Evolutionary conservation across 2,113 vertebrate species (phyloP).

Genomic region (Plectropomus leopardus): DNA sequence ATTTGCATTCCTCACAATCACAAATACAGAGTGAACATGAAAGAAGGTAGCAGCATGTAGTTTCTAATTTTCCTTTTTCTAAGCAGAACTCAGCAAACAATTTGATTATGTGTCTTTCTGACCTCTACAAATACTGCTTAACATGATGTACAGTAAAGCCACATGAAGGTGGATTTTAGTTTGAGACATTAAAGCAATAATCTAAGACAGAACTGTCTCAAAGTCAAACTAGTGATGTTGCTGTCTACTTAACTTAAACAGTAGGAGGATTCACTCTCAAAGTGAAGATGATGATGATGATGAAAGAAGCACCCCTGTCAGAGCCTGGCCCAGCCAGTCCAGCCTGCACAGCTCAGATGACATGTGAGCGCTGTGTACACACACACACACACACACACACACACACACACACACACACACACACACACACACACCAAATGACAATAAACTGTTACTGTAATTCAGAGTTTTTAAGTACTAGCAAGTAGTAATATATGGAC

Average conservation of each 20-base stretch:
- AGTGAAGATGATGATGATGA: constrained; percentile 84
- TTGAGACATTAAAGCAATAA: background rate
- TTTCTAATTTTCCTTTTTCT: too few species aligned
- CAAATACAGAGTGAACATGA: background rate
- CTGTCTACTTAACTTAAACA: constrained; percentile 53
- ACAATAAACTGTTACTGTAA: background rate
- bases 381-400: constrained; percentile 9
- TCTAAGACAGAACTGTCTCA: background rate
- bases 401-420: background rate
- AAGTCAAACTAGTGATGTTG: background rate
- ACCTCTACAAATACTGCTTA: background rate
- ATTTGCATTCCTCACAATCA: background rate
- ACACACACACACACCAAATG: background rate
- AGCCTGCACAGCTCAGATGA: constrained; percentile 85
- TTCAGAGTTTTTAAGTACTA: background rate
- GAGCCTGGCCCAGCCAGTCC: constrained; percentile 83
- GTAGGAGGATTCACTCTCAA: constrained; percentile 80
- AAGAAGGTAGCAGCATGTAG: too few species aligned
- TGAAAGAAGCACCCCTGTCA: constrained; percentile 77
- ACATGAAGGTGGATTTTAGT: background rate
- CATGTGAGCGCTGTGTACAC: constrained; percentile 66
- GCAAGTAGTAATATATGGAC: background rate
- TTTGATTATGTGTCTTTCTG: background rate
- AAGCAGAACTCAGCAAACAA: background rate
- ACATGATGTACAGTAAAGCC: background rate